phyloP scores from a whole-genome alignment of 2,888 invertebrate species.

The Meteorus colon region DNA sequence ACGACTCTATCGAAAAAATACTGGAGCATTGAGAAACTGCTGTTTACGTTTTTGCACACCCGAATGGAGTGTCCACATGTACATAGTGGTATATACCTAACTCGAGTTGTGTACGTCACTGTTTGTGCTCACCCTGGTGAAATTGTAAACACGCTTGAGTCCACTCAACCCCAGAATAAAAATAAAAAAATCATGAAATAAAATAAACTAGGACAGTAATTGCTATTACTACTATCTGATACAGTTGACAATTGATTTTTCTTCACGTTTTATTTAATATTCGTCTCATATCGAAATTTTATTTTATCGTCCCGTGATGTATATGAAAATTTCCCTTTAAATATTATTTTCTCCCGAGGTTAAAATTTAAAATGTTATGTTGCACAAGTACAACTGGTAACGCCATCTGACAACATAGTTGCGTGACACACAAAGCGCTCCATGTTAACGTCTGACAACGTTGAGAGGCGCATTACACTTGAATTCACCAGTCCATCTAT shows the following conservation, averaged over 20 bases:
- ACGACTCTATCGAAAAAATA: background rate
- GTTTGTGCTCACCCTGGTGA: background rate
- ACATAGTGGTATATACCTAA: background rate
- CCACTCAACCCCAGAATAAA: background rate
- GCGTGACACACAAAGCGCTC: background rate
- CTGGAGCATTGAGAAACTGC: background rate
- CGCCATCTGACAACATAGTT: slow-evolving; percentile 18
- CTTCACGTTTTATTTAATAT: no score
- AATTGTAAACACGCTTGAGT: slow-evolving; percentile 14
- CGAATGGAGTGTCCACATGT: background rate
- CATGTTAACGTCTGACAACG: background rate
- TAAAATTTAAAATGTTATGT: background rate
- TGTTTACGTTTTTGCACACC: background rate
- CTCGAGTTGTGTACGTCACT: background rate
- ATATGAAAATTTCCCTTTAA: background rate
- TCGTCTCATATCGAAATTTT: no score
- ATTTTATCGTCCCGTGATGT: no score
- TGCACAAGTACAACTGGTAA: background rate
- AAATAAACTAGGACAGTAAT: background rate
- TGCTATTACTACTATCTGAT: no score
- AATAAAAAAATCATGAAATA: background rate
- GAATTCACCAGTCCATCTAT: background rate
- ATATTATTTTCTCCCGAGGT: background rate
- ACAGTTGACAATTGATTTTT: no score
- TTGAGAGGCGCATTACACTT: slow-evolving; percentile 14